Conservation (phyloP, 2,797 vertebrate genomes). For the Characodon lateralis region DNA sequence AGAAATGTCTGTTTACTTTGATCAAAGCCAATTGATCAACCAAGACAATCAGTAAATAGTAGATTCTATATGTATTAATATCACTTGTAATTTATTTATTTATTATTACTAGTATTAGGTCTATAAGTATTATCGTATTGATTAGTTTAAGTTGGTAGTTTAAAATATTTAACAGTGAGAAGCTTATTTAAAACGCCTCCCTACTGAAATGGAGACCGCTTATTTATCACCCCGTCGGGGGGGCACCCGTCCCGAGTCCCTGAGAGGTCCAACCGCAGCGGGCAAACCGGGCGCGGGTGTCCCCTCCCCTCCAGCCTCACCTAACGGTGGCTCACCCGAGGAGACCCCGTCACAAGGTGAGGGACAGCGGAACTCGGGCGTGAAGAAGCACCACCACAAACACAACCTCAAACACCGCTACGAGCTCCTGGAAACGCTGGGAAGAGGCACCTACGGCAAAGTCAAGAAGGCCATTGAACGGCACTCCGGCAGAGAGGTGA, state of each 20-base stretch:
- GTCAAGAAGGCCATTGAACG: conserved; percentile 96
- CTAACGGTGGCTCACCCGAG: conserved; percentile 52
- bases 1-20: conserved; percentile 51
- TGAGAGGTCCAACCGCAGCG: conserved; percentile 48
- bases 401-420: conserved; percentile 99
- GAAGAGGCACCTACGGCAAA: conserved; percentile 96
- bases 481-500: conserved; percentile 96
- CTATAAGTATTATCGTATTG: conserved; percentile 79
- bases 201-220: conserved; percentile 77
- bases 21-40: conserved; percentile 64
- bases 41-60: conserved; percentile 77
- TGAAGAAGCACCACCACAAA: conserved; percentile 97
- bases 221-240: conserved; percentile 74
- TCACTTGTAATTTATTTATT: conserved; percentile 85
- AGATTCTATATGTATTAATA: conserved; percentile 71
- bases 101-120: conserved; percentile 80
- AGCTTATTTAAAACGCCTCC: conserved; percentile 48
- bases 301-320: conserved; percentile 48
- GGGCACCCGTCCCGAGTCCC: conserved; percentile 58
- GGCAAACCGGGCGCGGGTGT: conserved; percentile 57
- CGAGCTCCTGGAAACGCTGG: conserved; percentile 96
- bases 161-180: conserved; percentile 70
- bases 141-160: conserved; percentile 66
- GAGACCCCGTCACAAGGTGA: conserved; percentile 62
- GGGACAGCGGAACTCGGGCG: conserved; percentile 85